Evolutionary conservation across 2,888 invertebrate genomes (phyloP), one percentile per base, ranked within the genome.

Genomic region (Pantelozetes paolii): DNA sequence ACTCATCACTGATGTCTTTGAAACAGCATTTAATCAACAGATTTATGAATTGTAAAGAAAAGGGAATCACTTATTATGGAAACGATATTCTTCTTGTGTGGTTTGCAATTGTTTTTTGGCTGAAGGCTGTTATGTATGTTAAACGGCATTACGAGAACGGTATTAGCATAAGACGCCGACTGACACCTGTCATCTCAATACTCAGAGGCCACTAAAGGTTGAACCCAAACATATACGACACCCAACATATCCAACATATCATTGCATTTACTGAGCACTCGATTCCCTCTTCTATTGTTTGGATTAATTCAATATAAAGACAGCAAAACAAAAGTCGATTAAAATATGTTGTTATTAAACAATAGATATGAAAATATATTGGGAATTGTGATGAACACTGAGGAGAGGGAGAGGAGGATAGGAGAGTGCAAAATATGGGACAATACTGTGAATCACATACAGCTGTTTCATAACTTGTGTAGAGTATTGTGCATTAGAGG

Each of bases 141-240:
- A 67, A 42, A 42, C 42, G 42, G 67, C 23, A 67, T 67, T 62
- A 62, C n/a, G n/a, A 5, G 40, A 40, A 40, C 20, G 67, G 40
- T 42, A 67, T 67, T 67, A 40, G 11, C 67, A 67, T 67, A 40
- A 18, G 15, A 23, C 26, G 40, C 40, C 36, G n/a, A 67, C 40
- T 67, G 67, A 67, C 67, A 67, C 67, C 67, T 67, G 67, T 40
- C 67, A 67, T 67, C 67, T 9, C 18, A 40, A 23, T 42, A 67
- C 32, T 42, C 42, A 67, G n/a, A 67, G 67, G 42, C 23, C 67
- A 67, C 2, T 23, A 42, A 20, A 67, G 36, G 32, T 67, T 42
- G 15, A 36, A 3, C 42, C 42, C 20, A 8, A 67, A n/a, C 23
- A 42, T 67, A 2, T 42, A 23, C 23, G 67, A 36, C 42, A 20